Base-by-base conservation (phyloP, 2,888 invertebrate species). In the Coenonympha arcania region DNA sequence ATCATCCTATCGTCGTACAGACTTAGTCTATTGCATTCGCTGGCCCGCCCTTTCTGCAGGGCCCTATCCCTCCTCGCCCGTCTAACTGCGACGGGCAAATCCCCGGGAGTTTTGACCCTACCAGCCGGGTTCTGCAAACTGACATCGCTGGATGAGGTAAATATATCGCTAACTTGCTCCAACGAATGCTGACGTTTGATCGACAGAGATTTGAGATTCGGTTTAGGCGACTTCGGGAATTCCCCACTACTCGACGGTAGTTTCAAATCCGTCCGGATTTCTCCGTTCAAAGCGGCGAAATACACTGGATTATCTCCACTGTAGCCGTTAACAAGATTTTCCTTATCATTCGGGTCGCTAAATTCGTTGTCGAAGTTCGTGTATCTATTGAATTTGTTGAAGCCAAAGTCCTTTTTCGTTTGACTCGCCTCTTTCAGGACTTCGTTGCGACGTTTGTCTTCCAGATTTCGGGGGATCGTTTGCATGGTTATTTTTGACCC, bases 1-100 rank as follows among this genome's bases (percentile, higher is more conserved):
- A 96, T 95, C 89, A 95, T 94, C 34, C 95, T 88, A 70, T 96
- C 96, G 64, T 95, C 95, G 65, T 95, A 95, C 15, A 96, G 81
- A 37, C 95, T 95, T 63, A 96, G 89, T 57, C 96, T 89, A 58
- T 92, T 91, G 34, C 90, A 89, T 16, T 85, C 84, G 9, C 65
- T 79, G 0, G 79, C 78, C 15, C 85, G 66, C 0, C 82, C 82
- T 43, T 79, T 81, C 54, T 83, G 83, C n/a, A 84, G 39, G 1
- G 91, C 91, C 55, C 90, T 86, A 31, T 88, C 87, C 2, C 91
- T 87, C 26, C 91, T 77, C 1, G 92, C 90, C 60, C 91, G 89
- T 9, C 94, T 73, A 0, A 94, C 92, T 0, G 93, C 93, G 0
- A 93, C 91, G 0, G 94, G 94, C 19, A 94, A 88, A 71, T 94